phyloP scores from a whole-genome alignment of 92 coral and sea anemone species.

The Zoanthus sociatus region DNA sequence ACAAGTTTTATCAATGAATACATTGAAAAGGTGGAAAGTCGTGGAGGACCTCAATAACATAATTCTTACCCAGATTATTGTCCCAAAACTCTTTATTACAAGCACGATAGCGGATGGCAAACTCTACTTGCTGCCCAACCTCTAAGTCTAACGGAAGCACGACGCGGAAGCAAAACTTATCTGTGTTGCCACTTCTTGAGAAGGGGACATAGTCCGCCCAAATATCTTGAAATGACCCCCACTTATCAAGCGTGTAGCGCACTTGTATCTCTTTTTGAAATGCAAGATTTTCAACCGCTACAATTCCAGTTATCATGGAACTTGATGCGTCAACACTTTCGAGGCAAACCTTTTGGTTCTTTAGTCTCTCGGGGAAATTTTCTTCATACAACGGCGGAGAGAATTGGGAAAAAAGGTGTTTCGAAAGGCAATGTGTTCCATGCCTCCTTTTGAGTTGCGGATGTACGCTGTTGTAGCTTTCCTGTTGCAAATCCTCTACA shows the following conservation, averaged over 20 bases:
- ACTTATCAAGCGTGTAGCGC: constrained; percentile 73
- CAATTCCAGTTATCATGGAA: constrained; percentile 71
- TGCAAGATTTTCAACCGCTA: constrained; percentile 78
- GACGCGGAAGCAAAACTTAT: constrained; percentile 83
- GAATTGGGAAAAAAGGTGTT: constrained; percentile 33
- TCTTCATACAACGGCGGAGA: not conserved
- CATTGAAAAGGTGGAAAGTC: not conserved
- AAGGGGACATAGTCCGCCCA: constrained; percentile 81
- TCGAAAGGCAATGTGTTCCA: constrained; percentile 1
- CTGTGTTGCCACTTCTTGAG: constrained; percentile 75
- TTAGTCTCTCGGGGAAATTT: constrained; percentile 44
- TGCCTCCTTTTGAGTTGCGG: constrained; percentile 7
- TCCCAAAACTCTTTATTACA: constrained; percentile 77
- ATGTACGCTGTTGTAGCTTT: not conserved
- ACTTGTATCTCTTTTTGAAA: constrained; percentile 78
- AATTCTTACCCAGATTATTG: constrained; percentile 66
- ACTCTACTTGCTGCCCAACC: constrained; percentile 50
- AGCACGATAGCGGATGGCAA: constrained; percentile 74
- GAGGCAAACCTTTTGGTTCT: constrained; percentile 62
- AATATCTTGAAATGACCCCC: constrained; percentile 73
- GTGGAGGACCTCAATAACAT: constrained; percentile 25
- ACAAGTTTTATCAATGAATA: too few relatives aligned
- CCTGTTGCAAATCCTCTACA: constrained; percentile 4
- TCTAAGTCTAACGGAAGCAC: constrained; percentile 68
- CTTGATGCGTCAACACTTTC: constrained; percentile 72